Base-by-base conservation (phyloP, 2,888 invertebrate species). In the Mamestra brassicae region DNA sequence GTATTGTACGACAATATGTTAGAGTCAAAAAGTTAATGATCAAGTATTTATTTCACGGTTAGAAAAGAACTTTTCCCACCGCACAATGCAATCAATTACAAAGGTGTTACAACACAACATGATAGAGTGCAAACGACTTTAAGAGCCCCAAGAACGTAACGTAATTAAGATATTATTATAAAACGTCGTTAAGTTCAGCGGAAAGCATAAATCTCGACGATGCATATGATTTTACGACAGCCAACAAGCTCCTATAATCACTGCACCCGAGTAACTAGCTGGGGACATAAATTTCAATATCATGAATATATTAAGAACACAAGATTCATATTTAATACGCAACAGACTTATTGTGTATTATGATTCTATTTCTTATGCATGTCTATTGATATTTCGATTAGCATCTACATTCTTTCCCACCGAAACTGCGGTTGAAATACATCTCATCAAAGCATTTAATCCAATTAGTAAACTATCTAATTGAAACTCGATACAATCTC, bases 201-300 rank as follows among this genome's bases (percentile, higher is more conserved):
- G 92, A 92, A 90, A 90, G 88, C 91, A 92, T 93, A 92, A 93
- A 93, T 93, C 91, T 90, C 76, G 86, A 55, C 71, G 86, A 83
- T 87, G 86, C 88, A 87, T 87, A 88, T 88, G 89, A 84, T 86
- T 89, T 91, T 85, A 89, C 68, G 85, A 80, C 78, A 78, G 72
- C 69, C 74, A 80, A 85, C 81, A 71, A 70, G 74, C 84, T 83
- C 58, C 74, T 76, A 78, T 86, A 83, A 87, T 86, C 81, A 83
- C 82, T 77, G 86, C 81, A 85, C 74, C 74, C 79, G 79, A 74
- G 77, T 81, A 87, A 81, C 84, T 71, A 82, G 83, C 73, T 54
- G 63, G 57, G 54, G 74, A 81, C 76, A 85, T 84, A 81, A 77
- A 86, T 86, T 85, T 74, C 65, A 81, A 85, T 83, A 81, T 78